Evolutionary conservation across 2,888 invertebrate genomes (phyloP).

Genomic region (Drosophila birchii): DNA sequence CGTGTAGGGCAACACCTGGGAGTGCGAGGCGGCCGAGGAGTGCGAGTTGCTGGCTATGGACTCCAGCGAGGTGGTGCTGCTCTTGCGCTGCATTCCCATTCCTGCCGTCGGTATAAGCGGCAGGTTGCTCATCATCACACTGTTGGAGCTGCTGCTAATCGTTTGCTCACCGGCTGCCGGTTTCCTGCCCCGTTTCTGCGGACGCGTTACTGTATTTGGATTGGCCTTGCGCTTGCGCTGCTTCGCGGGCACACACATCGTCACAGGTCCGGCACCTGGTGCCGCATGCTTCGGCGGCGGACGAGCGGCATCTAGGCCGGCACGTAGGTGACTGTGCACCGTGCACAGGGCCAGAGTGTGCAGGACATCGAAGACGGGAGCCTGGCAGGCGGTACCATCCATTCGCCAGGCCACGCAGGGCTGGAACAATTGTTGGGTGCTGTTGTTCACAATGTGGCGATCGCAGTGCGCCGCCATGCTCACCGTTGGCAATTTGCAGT

Average conservation of each 20-base stretch:
- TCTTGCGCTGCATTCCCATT: conserved; percentile 80
- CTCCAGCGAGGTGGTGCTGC: conserved; percentile 83
- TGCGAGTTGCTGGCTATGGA: conserved; percentile 83
- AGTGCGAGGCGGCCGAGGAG: conserved; percentile 73
- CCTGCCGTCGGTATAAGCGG: conserved; percentile 64
- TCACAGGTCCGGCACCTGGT: conserved; percentile 17
- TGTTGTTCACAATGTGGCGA: conserved; percentile 93
- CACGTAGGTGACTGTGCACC: conserved; percentile 93
- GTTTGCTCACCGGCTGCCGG: conserved; percentile 32
- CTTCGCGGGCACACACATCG: conserved; percentile 16
- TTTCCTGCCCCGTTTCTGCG: conserved; percentile 87
- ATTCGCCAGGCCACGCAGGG: conserved; percentile 92
- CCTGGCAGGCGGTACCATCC: conserved; percentile 91
- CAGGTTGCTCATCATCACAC: conserved; percentile 35
- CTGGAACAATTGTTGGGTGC: conserved; percentile 92
- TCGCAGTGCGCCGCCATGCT: conserved; percentile 90
- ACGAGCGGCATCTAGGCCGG: conserved; percentile 84
- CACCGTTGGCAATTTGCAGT: conserved; percentile 80
- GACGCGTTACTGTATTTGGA: conserved; percentile 83
- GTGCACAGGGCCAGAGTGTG: conserved; percentile 94
- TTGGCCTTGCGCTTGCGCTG: conserved; percentile 74
- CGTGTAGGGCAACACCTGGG: conserved; percentile 57
- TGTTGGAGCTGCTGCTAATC: not conserved
- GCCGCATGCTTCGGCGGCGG: conserved; percentile 25
- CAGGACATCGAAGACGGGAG: conserved; percentile 91